These are phyloP conservation scores for Spisula solida DNA, from an alignment of 2,888 invertebrate species.

Conservation along the genomic window DNA sequence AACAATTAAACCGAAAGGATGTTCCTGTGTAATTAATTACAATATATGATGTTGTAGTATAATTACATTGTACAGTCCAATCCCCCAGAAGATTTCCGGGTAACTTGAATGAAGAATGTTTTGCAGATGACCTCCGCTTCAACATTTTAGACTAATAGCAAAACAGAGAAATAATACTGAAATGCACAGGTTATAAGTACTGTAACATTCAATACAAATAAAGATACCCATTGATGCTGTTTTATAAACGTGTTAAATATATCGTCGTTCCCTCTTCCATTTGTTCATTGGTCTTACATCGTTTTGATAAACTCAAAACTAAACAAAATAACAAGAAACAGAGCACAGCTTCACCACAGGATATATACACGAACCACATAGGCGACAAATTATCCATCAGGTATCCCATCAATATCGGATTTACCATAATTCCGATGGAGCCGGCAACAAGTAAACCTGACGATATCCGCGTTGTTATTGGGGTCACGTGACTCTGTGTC, in stretches of 20 bases:
- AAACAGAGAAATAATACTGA: too few relatives aligned
- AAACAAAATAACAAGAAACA: constrained; percentile 39
- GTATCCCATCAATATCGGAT: constrained; percentile 69
- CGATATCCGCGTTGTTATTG: constrained; percentile 66
- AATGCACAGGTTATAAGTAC: too few relatives aligned
- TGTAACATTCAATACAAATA: too few relatives aligned
- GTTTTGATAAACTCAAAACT: constrained; percentile 25
- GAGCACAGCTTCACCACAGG: constrained; percentile 54
- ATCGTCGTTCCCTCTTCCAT: not conserved
- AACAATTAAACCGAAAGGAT: too few relatives aligned
- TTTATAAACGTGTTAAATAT: not conserved
- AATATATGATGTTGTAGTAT: too few relatives aligned
- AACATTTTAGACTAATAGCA: too few relatives aligned
- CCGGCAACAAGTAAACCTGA: constrained; percentile 66
- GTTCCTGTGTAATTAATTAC: too few relatives aligned
- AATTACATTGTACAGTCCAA: too few relatives aligned
- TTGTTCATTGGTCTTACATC: not conserved
- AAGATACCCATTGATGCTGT: too few relatives aligned
- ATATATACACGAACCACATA: constrained; percentile 71
- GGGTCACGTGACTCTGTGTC: constrained; percentile 70
- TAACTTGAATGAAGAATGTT: too few relatives aligned
- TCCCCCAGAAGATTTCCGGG: too few relatives aligned
- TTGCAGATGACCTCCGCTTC: too few relatives aligned
- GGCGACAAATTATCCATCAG: constrained; percentile 70
- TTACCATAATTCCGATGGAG: constrained; percentile 65